Conservation (phyloP, 2,797 vertebrate genomes). For the Fistularia tabacaria region DNA sequence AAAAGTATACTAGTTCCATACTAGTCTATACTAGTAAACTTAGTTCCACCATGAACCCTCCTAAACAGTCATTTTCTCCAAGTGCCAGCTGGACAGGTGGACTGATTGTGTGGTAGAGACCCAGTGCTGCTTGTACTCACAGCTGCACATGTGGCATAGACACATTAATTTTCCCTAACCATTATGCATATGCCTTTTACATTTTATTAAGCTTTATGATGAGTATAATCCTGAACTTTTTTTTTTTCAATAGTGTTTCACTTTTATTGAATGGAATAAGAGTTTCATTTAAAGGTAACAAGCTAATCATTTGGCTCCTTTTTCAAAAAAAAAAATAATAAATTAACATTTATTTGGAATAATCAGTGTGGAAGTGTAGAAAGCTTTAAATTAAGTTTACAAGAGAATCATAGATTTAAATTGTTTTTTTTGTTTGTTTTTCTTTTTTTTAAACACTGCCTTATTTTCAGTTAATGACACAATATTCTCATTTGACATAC, state of each 20-base stretch:
- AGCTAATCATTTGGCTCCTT: slow-evolving; percentile 15
- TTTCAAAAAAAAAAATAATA: slow-evolving; percentile 19
- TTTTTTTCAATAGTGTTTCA: slow-evolving; percentile 14
- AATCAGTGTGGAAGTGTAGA: slow-evolving; percentile 18
- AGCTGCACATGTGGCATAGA: neutral
- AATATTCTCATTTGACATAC: neutral
- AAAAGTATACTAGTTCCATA: too few species aligned
- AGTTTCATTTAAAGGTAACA: slow-evolving; percentile 33
- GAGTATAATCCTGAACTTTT: slow-evolving; percentile 29
- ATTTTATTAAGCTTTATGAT: slow-evolving; percentile 27
- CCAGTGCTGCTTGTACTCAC: neutral
- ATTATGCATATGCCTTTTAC: slow-evolving; percentile 32
- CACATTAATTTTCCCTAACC: neutral
- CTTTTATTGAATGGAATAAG: slow-evolving; percentile 7
- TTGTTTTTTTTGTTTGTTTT: neutral
- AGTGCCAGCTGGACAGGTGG: too few species aligned
- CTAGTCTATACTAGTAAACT: too few species aligned
- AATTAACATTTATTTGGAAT: slow-evolving; percentile 23
- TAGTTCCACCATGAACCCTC: too few species aligned
- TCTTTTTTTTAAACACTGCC: neutral
- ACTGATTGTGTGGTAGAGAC: neutral
- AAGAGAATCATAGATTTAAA: slow-evolving; percentile 2
- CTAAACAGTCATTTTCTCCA: too few species aligned
- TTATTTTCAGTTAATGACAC: neutral
- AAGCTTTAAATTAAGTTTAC: slow-evolving; percentile 37